A percentile compares a stretch with the other conserved stretches of the same genome.
phyloP scores from a whole-genome alignment of 2,113 vertebrate species.

The Oncorhynchus gorbuscha region DNA sequence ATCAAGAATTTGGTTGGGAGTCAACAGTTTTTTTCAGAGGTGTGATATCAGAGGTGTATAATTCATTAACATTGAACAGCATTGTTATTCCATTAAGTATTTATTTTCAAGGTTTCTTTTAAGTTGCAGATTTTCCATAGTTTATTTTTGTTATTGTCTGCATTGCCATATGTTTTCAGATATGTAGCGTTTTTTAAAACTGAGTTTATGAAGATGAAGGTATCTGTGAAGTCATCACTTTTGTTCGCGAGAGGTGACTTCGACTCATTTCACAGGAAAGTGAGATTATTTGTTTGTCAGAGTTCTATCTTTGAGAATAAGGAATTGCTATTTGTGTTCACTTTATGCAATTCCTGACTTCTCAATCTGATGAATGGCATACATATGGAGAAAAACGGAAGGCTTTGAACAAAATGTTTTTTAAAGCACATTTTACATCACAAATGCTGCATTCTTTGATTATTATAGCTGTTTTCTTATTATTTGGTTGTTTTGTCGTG shows the following conservation, averaged over 20 bases:
- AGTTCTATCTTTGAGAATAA: background rate
- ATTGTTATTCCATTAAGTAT: conserved; percentile 20
- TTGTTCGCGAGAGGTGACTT: background rate
- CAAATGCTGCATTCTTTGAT: background rate
- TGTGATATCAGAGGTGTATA: too few relatives aligned
- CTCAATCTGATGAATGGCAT: background rate
- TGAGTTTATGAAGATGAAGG: background rate
- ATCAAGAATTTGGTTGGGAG: conserved; percentile 9
- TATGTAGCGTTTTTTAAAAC: background rate
- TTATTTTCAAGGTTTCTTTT: conserved; percentile 4
- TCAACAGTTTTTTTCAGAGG: too few relatives aligned
- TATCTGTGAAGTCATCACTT: background rate
- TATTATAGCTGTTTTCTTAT: background rate
- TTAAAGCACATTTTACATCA: background rate
- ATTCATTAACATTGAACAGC: conserved; percentile 20
- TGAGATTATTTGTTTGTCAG: background rate
- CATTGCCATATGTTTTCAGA: background rate
- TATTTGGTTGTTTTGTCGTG: background rate
- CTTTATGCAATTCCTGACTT: background rate
- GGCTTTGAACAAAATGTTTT: background rate
- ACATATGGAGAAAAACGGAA: background rate
- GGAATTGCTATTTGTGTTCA: background rate
- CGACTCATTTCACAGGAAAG: background rate
- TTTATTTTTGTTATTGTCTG: conserved; percentile 15
- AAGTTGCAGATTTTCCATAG: background rate